Conservation (phyloP, 2,113 vertebrate genomes). For the Bungarus multicinctus region DNA sequence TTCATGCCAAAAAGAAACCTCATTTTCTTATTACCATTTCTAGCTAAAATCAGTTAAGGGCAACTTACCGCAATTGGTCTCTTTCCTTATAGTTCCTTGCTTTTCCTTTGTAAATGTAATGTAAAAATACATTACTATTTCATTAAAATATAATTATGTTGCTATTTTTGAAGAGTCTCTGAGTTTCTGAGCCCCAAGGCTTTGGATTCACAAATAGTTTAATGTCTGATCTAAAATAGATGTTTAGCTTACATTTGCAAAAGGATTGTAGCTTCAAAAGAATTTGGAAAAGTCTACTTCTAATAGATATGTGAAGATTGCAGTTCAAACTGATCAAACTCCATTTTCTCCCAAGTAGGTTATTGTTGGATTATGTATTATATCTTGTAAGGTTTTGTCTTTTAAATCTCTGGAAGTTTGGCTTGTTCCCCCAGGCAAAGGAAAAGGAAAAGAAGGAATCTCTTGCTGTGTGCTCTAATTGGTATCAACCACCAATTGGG, state of each 20-base stretch:
- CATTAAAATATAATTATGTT: background rate
- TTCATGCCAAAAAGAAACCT: background rate
- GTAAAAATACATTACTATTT: background rate
- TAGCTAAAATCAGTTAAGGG: background rate
- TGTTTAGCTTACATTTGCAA: background rate
- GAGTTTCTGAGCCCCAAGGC: background rate
- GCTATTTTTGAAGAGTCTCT: background rate
- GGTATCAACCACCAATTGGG: background rate
- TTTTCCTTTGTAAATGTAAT: no score
- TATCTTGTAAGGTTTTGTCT: background rate
- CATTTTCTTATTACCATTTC: background rate
- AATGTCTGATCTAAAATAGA: background rate
- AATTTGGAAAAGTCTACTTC: background rate
- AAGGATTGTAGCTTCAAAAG: background rate
- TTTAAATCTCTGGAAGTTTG: background rate
- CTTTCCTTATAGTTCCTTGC: background rate
- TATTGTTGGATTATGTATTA: background rate
- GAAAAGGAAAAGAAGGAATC: background rate
- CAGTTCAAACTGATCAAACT: background rate
- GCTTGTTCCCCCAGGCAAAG: background rate
- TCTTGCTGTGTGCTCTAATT: conserved; percentile 12
- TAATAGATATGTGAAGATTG: background rate
- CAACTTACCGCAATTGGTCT: background rate
- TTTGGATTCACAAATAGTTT: background rate
- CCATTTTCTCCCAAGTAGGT: background rate